Percentiles rank a stretch among this genome's conserved stretches.
Evolutionary conservation across 2,113 vertebrate species (phyloP).

Genomic region (Fulmarus glacialis): DNA sequence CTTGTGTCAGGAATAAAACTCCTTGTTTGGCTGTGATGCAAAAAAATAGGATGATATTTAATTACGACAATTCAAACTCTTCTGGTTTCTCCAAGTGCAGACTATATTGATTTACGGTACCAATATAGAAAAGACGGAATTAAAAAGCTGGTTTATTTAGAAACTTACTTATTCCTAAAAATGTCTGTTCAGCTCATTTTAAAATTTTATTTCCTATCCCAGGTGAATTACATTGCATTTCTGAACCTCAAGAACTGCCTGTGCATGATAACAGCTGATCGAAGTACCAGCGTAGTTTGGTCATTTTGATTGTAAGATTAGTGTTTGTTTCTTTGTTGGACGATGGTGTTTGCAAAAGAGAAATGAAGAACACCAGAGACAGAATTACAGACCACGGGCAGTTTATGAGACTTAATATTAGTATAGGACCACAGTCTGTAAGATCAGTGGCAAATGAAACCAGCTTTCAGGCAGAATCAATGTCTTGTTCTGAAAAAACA

Average conservation of each 20-base stretch:
- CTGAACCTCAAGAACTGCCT: neutral
- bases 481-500: neutral
- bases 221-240: neutral
- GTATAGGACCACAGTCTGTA: neutral
- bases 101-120: slow-evolving; percentile 10
- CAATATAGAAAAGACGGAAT: neutral
- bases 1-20: neutral
- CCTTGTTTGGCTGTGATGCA: neutral
- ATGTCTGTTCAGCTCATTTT: slow-evolving; percentile 40
- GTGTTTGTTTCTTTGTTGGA: neutral
- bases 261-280: neutral
- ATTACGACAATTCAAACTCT: slow-evolving; percentile 22
- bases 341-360: neutral
- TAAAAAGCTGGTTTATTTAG: slow-evolving; percentile 23
- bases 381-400: neutral
- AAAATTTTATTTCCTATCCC: slow-evolving; percentile 15
- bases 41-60: slow-evolving; percentile 1
- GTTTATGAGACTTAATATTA: neutral
- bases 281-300: neutral
- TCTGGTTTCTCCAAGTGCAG: neutral
- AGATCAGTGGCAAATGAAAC: neutral
- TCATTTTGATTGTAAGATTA: neutral
- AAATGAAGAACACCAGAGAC: neutral
- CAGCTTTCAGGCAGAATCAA: neutral
- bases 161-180: slow-evolving; percentile 21